Percentiles rank a stretch among this genome's conserved stretches.
Conservation (phyloP, 2,888 invertebrate species). For the Parapristionchus giblindavisi region DNA sequence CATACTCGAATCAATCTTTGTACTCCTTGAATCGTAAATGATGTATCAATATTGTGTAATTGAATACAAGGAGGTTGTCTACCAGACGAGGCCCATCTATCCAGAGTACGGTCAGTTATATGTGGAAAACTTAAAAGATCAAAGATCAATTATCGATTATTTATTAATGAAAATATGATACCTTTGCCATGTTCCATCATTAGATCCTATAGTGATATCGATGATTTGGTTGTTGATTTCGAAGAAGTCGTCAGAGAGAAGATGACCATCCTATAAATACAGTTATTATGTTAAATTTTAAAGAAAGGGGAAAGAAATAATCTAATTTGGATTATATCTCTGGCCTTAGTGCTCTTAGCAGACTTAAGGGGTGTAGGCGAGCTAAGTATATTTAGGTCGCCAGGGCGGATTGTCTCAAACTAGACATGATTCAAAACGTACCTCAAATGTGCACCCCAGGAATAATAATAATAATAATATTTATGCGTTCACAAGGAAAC, state of each 20-base stretch:
- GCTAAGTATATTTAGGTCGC: too few species aligned
- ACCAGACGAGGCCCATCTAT: not conserved
- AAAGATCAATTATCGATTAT: not conserved
- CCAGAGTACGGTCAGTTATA: conserved; percentile 17
- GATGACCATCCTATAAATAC: conserved; percentile 4
- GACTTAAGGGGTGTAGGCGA: too few species aligned
- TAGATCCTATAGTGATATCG: conserved; percentile 12
- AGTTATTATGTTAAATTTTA: too few species aligned
- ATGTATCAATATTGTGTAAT: conserved; percentile 3
- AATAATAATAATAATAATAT: too few species aligned
- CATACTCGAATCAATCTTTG: not conserved
- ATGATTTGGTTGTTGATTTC: not conserved
- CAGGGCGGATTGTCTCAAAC: too few species aligned
- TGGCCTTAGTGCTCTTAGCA: too few species aligned
- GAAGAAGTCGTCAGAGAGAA: conserved; percentile 16
- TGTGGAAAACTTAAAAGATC: conserved; percentile 23
- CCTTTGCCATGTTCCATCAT: conserved; percentile 21
- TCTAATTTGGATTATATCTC: too few species aligned
- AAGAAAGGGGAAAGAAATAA: too few species aligned
- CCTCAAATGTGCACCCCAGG: conserved; percentile 17
- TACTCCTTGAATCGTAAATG: conserved; percentile 8
- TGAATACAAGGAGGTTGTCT: conserved; percentile 4
- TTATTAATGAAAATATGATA: not conserved
- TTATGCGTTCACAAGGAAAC: too few species aligned
- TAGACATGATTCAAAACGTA: too few species aligned